Conservation (phyloP, 1,140 invertebrate species). For the Nylanderia fulva region DNA sequence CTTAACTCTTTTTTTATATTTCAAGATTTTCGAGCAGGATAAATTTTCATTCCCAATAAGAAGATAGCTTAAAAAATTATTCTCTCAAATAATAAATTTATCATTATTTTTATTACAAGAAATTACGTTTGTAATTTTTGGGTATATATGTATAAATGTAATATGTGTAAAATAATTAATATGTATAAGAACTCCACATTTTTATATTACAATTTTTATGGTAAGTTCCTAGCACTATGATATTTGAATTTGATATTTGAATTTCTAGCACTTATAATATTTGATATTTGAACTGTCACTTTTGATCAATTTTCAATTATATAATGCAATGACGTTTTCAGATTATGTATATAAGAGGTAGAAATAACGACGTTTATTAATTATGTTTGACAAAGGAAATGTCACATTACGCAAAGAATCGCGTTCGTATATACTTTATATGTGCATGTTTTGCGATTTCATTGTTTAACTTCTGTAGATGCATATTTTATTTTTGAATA, state of each 20-base stretch:
- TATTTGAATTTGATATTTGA: conserved; percentile 2
- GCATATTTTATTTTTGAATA: conserved; percentile 33
- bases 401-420: not conserved
- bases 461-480: conserved; percentile 39
- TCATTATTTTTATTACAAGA: conserved; percentile 18
- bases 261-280: not conserved
- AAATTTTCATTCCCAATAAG: not conserved
- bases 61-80: not conserved
- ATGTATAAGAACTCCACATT: too few relatives aligned
- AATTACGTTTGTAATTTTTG: not conserved
- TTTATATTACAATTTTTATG: not conserved
- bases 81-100: not conserved
- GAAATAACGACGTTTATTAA: conserved; percentile 5
- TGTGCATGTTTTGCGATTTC: conserved; percentile 47
- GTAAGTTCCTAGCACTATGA: conserved; percentile 16
- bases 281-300: not conserved
- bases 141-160: too few relatives aligned
- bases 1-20: conserved; percentile 1
- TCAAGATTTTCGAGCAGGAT: not conserved
- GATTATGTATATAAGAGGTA: conserved; percentile 6
- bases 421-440: conserved; percentile 18
- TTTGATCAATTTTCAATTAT: not conserved
- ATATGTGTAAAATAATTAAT: too few relatives aligned
- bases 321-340: conserved; percentile 10
- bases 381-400: not conserved